These are phyloP conservation scores for Probosciger aterrimus DNA, from an alignment of 2,113 vertebrate species.

Conservation along the genomic window DNA sequence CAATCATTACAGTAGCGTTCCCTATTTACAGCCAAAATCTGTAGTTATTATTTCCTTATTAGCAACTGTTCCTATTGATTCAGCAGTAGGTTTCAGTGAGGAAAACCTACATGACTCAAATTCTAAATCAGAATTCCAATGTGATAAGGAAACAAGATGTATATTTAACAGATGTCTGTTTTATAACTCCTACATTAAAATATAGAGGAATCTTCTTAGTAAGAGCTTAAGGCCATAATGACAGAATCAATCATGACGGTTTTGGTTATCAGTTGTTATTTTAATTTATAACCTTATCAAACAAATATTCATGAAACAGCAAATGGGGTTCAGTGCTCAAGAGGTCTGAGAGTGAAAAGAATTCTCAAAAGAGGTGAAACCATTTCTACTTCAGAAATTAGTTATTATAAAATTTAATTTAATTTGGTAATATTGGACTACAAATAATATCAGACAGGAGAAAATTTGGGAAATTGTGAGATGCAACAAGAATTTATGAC, in stretches of 20 bases:
- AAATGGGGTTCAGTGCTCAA: neutral
- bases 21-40: neutral
- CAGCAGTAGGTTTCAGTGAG: neutral
- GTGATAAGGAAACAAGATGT: neutral
- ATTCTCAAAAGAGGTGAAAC: neutral
- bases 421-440: conserved; percentile 16
- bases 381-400: neutral
- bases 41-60: neutral
- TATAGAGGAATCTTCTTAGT: neutral
- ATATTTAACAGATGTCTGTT: neutral
- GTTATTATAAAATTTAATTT: neutral
- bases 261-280: neutral
- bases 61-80: neutral
- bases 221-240: neutral
- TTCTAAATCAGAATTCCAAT: neutral
- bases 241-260: neutral
- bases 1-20: neutral
- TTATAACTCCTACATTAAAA: neutral
- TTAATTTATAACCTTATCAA: neutral
- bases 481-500: neutral
- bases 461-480: conserved; percentile 15
- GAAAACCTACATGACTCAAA: neutral
- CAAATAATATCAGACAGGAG: neutral
- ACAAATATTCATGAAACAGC: neutral
- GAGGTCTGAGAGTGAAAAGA: neutral